Conservation (phyloP, 2,113 vertebrate species). For the Malurus elegans region DNA sequence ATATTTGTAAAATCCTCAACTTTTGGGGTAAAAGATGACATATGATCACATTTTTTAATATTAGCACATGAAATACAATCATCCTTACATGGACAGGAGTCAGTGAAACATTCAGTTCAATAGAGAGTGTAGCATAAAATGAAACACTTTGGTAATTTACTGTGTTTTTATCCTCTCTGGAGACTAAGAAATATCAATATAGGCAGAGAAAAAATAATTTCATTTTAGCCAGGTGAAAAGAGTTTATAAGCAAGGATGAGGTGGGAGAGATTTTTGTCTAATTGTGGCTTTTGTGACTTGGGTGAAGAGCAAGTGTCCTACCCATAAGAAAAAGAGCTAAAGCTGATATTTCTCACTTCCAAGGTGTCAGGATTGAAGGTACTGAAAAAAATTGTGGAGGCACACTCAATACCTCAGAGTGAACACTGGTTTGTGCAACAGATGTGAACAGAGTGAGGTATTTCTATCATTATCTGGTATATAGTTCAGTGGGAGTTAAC, state of each 20-base stretch:
- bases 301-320: background rate
- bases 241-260: background rate
- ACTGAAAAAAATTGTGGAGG: background rate
- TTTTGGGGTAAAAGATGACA: background rate
- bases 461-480: background rate
- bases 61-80: background rate
- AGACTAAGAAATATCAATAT: constrained; percentile 17
- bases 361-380: background rate
- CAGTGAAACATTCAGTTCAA: background rate
- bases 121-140: background rate
- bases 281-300: background rate
- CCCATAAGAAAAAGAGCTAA: background rate
- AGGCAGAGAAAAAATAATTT: constrained; percentile 23
- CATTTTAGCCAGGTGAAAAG: constrained; percentile 26
- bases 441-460: background rate
- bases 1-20: background rate
- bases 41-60: background rate
- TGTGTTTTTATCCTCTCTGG: background rate
- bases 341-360: background rate
- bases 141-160: background rate
- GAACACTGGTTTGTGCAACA: background rate
- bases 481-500: constrained; percentile 14
- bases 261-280: background rate
- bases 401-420: background rate
- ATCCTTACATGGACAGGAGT: background rate